Percentiles rank a stretch among this genome's conserved stretches.
phyloP scores from a whole-genome alignment of 1,140 invertebrate genomes.

The Xylocopa sonorina region DNA sequence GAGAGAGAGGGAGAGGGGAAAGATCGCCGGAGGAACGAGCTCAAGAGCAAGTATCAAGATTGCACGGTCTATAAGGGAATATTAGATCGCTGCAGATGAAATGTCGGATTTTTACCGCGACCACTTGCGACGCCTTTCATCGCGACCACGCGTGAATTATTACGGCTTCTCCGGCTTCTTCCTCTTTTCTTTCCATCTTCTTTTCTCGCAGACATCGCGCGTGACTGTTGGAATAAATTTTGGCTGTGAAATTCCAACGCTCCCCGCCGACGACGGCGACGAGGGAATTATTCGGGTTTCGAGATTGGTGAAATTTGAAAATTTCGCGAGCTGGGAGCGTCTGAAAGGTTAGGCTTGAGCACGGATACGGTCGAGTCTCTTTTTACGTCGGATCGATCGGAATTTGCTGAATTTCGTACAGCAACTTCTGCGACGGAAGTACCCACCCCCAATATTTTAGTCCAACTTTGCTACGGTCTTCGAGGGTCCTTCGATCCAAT shows the following conservation, averaged over 20 bases:
- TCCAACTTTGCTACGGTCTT: too few relatives aligned
- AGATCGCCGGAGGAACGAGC: slow-evolving; percentile 23
- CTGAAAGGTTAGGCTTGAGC: too few relatives aligned
- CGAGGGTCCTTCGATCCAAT: too few relatives aligned
- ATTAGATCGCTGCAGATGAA: slow-evolving; percentile 43
- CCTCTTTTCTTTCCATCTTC: not conserved
- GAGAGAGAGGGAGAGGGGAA: not conserved
- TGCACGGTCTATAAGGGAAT: slow-evolving; percentile 45
- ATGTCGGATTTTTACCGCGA: slow-evolving; percentile 35
- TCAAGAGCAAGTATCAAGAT: slow-evolving; percentile 46
- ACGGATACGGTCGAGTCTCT: too few relatives aligned
- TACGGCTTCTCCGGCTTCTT: not conserved
- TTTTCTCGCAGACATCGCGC: not conserved
- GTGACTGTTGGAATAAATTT: not conserved
- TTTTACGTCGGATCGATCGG: too few relatives aligned
- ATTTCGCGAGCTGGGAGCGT: too few relatives aligned
- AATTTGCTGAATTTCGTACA: too few relatives aligned
- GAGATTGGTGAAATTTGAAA: too few relatives aligned
- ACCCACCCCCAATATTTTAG: too few relatives aligned
- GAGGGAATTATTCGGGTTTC: not conserved
- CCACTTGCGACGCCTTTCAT: slow-evolving; percentile 7
- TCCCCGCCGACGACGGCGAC: too few relatives aligned
- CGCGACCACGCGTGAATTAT: slow-evolving; percentile 15
- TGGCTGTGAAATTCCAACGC: not conserved
- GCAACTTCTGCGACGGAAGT: too few relatives aligned